Evolutionary conservation across 1,140 invertebrate genomes (phyloP).

Genomic region (Cherax destructor): DNA sequence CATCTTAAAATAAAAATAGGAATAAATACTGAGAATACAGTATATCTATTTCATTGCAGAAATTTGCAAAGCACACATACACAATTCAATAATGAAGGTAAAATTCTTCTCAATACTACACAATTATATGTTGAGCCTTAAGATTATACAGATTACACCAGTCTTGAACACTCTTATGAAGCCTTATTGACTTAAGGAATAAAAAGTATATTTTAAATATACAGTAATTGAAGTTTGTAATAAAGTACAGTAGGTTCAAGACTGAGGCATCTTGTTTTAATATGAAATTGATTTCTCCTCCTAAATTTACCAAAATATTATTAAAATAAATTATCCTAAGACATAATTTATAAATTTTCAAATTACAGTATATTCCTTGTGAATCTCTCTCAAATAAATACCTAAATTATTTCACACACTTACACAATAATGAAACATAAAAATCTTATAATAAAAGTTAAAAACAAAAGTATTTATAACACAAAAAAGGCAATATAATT

Average conservation of each 20-base stretch:
- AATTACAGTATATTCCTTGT: not conserved
- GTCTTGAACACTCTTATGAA: not conserved
- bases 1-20: not conserved
- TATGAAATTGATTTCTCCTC: not conserved
- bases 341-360: not conserved
- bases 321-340: not conserved
- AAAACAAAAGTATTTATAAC: not conserved
- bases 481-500: too few relatives aligned
- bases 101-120: conserved; percentile 45
- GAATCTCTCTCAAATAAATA: not conserved
- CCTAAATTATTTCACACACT: not conserved
- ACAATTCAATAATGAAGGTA: not conserved
- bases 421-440: not conserved
- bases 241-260: not conserved
- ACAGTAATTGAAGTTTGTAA: too few relatives aligned
- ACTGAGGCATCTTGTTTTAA: not conserved
- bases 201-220: not conserved
- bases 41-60: not conserved
- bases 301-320: not conserved
- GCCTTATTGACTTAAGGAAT: not conserved
- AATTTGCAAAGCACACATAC: too few relatives aligned
- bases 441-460: not conserved
- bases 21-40: not conserved
- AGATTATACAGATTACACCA: conserved; percentile 30
- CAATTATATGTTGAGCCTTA: conserved; percentile 20